Evolutionary conservation across 2,797 vertebrate genomes (phyloP), one percentile per base, ranked within the genome.

Genomic region (Cossypha dichroa): DNA sequence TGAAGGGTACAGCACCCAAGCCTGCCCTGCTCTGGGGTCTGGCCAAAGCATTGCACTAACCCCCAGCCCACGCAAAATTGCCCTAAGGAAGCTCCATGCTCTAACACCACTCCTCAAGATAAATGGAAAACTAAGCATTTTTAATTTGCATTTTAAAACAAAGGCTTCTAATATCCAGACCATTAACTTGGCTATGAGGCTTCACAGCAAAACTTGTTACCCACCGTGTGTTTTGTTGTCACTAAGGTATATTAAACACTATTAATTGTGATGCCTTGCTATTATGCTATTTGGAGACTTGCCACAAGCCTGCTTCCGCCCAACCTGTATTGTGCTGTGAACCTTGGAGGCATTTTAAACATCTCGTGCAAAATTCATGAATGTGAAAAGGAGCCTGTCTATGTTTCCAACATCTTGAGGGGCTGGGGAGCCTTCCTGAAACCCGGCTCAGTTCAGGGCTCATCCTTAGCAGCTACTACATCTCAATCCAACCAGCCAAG

Each of bases 81-180:
- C 82, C 34, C 66, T 92, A 56, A 72, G 85, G 87, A 93, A 88
- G 80, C 76, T 79, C 25, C 52, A 26, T 1, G 3, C 40, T 79
- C 68, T 49, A 52, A 84, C n/a, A 28, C 11, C 11, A 1, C 12
- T 81, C 93, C 75, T 88, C 59, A n/a, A 92, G 81, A 89, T 69
- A 74, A 93, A 91, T 12, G 36, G 90, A 82, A 94, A 94, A 76
- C 69, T 25, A 80, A 70, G 31, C 66, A 83, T 86, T 91, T 89
- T 93, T 94, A 83, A 94, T 97, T 92, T 90, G 91, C 74, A 86
- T 94, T 95, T 97, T 94, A 82, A 95, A 96, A 90, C 59, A 95
- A 94, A 92, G 41, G 22, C 86, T 88, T 96, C 94, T 91, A 73
- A 85, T 77, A 96, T 88, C 93, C 87, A 86, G 85, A 55, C 92